A percentile compares a stretch with the other conserved stretches of the same genome.
These are phyloP conservation scores for Lycophotia porphyrea DNA, from an alignment of 2,888 invertebrate genomes.

Conservation along the genomic window DNA sequence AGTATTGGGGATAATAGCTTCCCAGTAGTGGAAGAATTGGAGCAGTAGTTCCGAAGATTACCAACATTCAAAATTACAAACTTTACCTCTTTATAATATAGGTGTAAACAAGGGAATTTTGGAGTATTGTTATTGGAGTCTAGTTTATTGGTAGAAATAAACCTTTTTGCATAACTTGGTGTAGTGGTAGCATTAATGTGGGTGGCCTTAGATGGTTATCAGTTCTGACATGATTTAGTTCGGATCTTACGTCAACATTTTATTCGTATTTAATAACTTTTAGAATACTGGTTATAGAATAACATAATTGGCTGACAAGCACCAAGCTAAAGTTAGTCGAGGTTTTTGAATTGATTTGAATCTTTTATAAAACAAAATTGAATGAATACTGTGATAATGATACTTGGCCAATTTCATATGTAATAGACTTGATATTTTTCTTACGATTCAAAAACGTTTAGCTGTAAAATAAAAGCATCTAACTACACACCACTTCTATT, in stretches of 20 bases:
- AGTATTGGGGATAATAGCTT: not conserved
- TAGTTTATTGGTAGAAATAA: slow-evolving; percentile 16
- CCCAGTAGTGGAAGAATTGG: not conserved
- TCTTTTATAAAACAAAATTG: not conserved
- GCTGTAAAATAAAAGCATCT: not conserved
- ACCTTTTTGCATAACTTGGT: not conserved
- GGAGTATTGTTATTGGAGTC: not conserved
- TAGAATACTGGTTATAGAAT: not conserved
- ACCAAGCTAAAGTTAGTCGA: not conserved
- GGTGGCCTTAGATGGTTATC: slow-evolving; percentile 14
- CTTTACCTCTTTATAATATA: not conserved
- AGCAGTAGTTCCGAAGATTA: not conserved
- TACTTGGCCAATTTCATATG: no score
- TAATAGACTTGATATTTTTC: no score
- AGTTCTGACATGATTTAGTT: slow-evolving; percentile 2
- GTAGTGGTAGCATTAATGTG: not conserved
- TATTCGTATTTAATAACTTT: not conserved
- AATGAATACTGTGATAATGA: no score
- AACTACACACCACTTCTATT: not conserved
- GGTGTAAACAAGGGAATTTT: not conserved
- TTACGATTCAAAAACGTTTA: no score
- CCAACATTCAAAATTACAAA: not conserved
- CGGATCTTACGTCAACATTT: not conserved
- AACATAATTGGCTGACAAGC: not conserved
- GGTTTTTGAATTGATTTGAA: not conserved